A percentile compares a stretch with the other conserved stretches of the same genome.
phyloP scores from a whole-genome alignment of 2,113 vertebrate species.

The Brachypodius melanocephalos region DNA sequence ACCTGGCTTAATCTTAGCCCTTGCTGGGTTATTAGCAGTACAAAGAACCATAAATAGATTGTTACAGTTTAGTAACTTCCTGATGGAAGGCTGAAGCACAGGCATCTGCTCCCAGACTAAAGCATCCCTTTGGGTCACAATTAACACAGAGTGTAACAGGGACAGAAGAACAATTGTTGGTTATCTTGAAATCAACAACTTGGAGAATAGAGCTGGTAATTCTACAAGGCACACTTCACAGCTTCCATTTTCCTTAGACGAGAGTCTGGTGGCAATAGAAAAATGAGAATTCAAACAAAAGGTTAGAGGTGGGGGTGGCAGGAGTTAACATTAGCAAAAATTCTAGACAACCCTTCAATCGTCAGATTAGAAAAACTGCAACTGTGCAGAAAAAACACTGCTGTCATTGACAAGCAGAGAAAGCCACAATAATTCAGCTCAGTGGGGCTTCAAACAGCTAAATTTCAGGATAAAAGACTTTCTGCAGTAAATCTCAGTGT shows the following conservation, averaged over 20 bases:
- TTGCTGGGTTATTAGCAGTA: slow-evolving; percentile 29
- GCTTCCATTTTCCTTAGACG: not conserved
- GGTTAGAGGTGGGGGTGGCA: not conserved
- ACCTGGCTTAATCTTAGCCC: slow-evolving; percentile 27
- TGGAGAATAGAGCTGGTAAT: not conserved
- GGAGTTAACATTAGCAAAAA: not conserved
- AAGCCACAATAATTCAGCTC: not conserved
- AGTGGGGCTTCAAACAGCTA: not conserved
- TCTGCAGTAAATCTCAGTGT: not conserved
- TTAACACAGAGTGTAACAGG: not conserved
- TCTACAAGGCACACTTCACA: not conserved
- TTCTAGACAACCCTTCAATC: not conserved
- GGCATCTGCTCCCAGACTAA: slow-evolving; percentile 18
- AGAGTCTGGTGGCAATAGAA: not conserved
- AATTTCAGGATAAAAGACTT: not conserved
- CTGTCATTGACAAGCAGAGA: not conserved
- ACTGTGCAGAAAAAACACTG: not conserved
- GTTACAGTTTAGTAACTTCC: slow-evolving; percentile 50
- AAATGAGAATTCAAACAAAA: not conserved
- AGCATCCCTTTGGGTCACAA: not conserved
- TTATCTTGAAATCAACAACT: not conserved
- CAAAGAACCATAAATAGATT: slow-evolving; percentile 63
- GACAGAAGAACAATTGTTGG: not conserved
- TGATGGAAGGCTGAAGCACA: slow-evolving; percentile 8
- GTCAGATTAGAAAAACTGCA: not conserved